Base-by-base conservation (phyloP, 1,140 invertebrate species). In the Drosophila repletoides region DNA sequence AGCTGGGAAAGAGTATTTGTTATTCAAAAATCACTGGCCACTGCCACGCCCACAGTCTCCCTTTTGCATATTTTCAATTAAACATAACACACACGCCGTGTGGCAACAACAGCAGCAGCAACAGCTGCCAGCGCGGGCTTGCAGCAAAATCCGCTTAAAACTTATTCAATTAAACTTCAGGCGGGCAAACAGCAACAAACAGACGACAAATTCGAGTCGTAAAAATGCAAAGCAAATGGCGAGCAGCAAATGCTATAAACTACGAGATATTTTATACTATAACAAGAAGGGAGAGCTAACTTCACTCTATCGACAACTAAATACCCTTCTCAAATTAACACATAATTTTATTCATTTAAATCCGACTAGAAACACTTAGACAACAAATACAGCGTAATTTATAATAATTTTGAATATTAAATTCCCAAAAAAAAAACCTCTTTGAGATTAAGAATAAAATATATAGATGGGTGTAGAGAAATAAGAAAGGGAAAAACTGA, bases 131-230 rank as follows among this genome's bases (percentile, higher is more conserved):
- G 26, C 17, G 12, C 9, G 33, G n/a, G 51, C 40, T 36, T 65
- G 65, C 63, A 43, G 58, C 22, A 43, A 76, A 86, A 86, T 87
- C 81, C 81, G 80, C 80, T 86, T 87, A 87, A 87, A 87, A 86
- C 80, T 86, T 86, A 86, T 86, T 86, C 76, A 87, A 84, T 84
- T 84, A 84, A 84, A 84, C 72, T 84, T 80, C 24, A 63, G 53
- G 53, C 48, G 45, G 65, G 24, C 69, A 63, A 72, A 51, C 41
- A 51, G 46, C 64, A 72, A 36, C 49, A 69, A 70, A 55, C 68
- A 51, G 61, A 72, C 74, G 66, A 86, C 74, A 75, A 79, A 83
- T 83, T 83, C 56, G 46, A 72, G 61, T 86, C 79, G 70, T 86
- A 81, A 83, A 83, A 86, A 60, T 79, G 73, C 52, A 79, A 75